A percentile compares a stretch with the other conserved stretches of the same genome.
phyloP scores from a whole-genome alignment of 2,888 invertebrate species.

The Slavum lentiscoides region DNA sequence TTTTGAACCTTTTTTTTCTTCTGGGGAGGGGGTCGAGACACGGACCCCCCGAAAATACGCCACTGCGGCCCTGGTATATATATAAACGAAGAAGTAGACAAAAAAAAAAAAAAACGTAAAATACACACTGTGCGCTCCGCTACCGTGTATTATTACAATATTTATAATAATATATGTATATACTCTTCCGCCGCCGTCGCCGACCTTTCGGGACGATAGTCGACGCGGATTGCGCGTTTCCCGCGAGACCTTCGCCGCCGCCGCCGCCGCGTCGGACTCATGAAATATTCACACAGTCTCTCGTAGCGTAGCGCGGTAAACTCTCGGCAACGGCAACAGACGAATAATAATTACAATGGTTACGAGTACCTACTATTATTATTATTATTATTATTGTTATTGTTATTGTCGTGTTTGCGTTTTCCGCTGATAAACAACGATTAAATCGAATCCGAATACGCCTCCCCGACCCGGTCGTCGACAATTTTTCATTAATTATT shows the following conservation, averaged over 20 bases:
- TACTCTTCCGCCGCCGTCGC: no score
- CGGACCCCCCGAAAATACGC: no score
- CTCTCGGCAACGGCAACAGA: constrained; percentile 11
- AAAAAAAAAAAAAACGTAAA: no score
- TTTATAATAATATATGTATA: background rate
- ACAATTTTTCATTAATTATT: constrained; percentile 39
- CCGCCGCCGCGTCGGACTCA: background rate
- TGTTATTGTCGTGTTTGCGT: constrained; percentile 38
- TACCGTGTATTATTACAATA: background rate
- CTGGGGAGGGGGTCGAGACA: no score
- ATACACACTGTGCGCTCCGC: no score
- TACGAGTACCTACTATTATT: no score
- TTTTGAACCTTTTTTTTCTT: no score
- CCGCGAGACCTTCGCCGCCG: background rate
- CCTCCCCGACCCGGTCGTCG: background rate
- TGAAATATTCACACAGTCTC: constrained; percentile 42
- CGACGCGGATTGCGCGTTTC: no score
- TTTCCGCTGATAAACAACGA: constrained; percentile 36
- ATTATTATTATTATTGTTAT: no score
- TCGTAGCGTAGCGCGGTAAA: constrained; percentile 41
- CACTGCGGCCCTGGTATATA: no score
- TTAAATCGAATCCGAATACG: constrained; percentile 25
- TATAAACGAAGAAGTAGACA: no score
- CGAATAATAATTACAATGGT: constrained; percentile 49
- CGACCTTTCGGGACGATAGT: no score